phyloP scores from a whole-genome alignment of 2,797 vertebrate genomes.

The Sandelia bainsii region DNA sequence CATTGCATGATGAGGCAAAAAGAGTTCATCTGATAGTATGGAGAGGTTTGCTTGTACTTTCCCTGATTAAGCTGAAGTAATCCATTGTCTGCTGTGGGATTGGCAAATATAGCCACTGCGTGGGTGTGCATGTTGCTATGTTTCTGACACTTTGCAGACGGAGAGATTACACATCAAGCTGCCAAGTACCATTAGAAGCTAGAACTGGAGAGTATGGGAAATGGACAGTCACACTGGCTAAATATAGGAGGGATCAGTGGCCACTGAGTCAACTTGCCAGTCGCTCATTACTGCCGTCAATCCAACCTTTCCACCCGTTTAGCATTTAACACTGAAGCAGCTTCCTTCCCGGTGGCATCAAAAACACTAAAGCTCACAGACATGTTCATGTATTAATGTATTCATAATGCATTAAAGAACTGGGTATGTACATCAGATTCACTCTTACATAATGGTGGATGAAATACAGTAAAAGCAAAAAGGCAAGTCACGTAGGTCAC shows the following conservation, averaged over 20 bases:
- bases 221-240: conserved; percentile 56
- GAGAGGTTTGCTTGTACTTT: conserved; percentile 54
- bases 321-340: conserved; percentile 10
- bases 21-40: conserved; percentile 27
- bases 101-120: conserved; percentile 56
- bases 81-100: conserved; percentile 64
- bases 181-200: conserved; percentile 65
- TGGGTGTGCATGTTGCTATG: conserved; percentile 49
- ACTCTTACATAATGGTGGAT: conserved; percentile 37
- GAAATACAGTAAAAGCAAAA: not conserved
- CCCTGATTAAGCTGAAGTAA: conserved; percentile 67
- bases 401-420: conserved; percentile 6
- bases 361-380: conserved; percentile 14
- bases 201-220: conserved; percentile 34
- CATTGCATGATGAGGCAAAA: conserved; percentile 38
- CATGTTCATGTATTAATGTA: conserved; percentile 21
- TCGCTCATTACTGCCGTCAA: conserved; percentile 38
- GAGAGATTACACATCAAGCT: conserved; percentile 74
- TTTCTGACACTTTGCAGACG: conserved; percentile 70
- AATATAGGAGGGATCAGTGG: conserved; percentile 70
- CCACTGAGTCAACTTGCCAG: conserved; percentile 40
- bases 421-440: conserved; percentile 14
- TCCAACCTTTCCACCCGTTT: conserved; percentile 8
- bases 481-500: not conserved
- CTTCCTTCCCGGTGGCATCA: not conserved